Evolutionary conservation across 2,113 vertebrate genomes (phyloP).

Genomic region (Marmota flaviventris): DNA sequence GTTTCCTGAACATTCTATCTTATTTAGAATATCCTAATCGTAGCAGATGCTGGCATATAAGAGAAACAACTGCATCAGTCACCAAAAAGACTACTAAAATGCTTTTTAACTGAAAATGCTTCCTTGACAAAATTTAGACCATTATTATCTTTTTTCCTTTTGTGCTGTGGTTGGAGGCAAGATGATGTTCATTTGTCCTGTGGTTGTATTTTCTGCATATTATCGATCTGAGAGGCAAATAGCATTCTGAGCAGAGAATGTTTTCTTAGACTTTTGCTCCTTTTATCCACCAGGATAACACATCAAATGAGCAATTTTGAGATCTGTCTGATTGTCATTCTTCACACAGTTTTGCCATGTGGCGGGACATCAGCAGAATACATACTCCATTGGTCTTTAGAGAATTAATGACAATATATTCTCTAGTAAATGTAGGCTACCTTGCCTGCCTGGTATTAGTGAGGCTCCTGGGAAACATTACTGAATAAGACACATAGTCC

Average conservation of each 20-base stretch:
- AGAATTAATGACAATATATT: slow-evolving; percentile 18
- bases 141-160: neutral
- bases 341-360: neutral
- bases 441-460: neutral
- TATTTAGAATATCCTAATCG: neutral
- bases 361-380: neutral
- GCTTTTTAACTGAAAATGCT: neutral
- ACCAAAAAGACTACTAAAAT: neutral
- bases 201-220: slow-evolving; percentile 60
- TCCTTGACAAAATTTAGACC: neutral
- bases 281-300: neutral
- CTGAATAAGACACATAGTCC: neutral
- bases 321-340: neutral
- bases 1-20: neutral
- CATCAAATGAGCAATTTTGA: slow-evolving; percentile 24
- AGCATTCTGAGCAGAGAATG: neutral
- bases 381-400: neutral
- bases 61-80: neutral
- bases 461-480: slow-evolving; percentile 25
- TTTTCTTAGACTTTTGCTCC: neutral
- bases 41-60: neutral
- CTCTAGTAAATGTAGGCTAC: neutral
- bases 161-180: slow-evolving; percentile 30
- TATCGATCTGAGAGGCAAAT: slow-evolving; percentile 58
- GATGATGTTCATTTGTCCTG: slow-evolving; percentile 33